Evolutionary conservation across 2,888 invertebrate species (phyloP).

Genomic region (Cantharis nigra): DNA sequence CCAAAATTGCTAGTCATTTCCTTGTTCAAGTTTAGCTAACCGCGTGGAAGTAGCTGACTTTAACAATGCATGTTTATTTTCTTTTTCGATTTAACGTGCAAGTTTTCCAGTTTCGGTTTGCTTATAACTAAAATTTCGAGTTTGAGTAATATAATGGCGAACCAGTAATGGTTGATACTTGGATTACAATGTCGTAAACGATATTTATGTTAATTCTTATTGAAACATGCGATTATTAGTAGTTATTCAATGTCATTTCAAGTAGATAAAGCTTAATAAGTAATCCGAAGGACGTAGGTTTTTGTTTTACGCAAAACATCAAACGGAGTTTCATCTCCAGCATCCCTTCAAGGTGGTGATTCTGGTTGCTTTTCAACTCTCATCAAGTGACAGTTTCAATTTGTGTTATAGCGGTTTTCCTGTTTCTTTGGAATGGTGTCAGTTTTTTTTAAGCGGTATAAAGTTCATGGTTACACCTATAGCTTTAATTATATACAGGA

Average conservation of each 20-base stretch:
- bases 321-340: not conserved
- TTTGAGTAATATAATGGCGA: not conserved
- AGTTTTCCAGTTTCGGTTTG: not conserved
- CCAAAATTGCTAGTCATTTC: not conserved
- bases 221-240: not conserved
- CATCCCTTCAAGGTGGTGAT: not conserved
- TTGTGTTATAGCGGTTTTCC: not conserved
- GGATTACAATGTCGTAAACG: not conserved
- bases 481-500: not conserved
- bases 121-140: not conserved
- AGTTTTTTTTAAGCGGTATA: not conserved
- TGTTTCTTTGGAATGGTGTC: not conserved
- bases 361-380: not conserved
- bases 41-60: not conserved
- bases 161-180: not conserved
- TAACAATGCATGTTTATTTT: not conserved
- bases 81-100: not conserved
- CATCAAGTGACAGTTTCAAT: not conserved
- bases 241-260: not conserved
- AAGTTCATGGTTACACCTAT: not conserved
- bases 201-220: not conserved
- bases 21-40: not conserved
- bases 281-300: not conserved
- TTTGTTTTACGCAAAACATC: not conserved
- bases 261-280: not conserved